Percentiles rank a stretch among this genome's conserved stretches.
Evolutionary conservation across 1,140 invertebrate genomes (phyloP).

Genomic region (Cotesia typhae): DNA sequence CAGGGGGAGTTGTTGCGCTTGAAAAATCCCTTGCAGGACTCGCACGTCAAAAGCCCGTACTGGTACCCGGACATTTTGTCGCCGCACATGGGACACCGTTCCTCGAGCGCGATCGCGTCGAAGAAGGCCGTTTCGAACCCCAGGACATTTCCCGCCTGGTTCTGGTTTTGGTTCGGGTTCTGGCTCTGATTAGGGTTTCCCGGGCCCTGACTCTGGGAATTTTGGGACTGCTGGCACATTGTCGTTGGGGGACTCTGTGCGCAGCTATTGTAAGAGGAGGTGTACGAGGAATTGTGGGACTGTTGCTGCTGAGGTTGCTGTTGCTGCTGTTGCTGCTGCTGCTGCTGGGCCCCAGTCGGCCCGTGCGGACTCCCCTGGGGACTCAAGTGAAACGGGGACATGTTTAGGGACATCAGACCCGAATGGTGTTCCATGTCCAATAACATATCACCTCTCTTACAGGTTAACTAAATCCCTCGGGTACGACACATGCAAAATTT

Average conservation of each 20-base stretch:
- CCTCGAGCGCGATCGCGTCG: constrained; percentile 91
- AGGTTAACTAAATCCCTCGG: constrained; percentile 26
- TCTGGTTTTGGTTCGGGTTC: constrained; percentile 25
- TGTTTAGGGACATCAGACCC: constrained; percentile 84
- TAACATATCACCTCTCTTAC: constrained; percentile 73
- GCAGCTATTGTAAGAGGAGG: constrained; percentile 49
- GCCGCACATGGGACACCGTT: constrained; percentile 97
- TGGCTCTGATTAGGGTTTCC: constrained; percentile 20
- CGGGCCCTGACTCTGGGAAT: not conserved
- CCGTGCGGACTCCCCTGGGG: constrained; percentile 70
- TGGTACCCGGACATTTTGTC: constrained; percentile 99
- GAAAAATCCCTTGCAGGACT: constrained; percentile 99
- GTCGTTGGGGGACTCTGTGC: constrained; percentile 61
- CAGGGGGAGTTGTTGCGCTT: constrained; percentile 87
- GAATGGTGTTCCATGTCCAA: constrained; percentile 84
- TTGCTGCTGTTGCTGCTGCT: constrained; percentile 43
- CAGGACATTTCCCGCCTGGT: constrained; percentile 46
- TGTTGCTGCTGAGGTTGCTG: constrained; percentile 47
- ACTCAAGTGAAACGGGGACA: constrained; percentile 82
- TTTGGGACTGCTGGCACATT: constrained; percentile 51
- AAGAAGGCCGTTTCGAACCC: constrained; percentile 68
- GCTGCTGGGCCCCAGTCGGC: constrained; percentile 51
- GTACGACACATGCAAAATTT: not conserved
- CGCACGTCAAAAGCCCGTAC: constrained; percentile 98
- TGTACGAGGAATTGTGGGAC: constrained; percentile 46